phyloP scores from a whole-genome alignment of 2,797 vertebrate species.

The Clarias laeviceps region DNA sequence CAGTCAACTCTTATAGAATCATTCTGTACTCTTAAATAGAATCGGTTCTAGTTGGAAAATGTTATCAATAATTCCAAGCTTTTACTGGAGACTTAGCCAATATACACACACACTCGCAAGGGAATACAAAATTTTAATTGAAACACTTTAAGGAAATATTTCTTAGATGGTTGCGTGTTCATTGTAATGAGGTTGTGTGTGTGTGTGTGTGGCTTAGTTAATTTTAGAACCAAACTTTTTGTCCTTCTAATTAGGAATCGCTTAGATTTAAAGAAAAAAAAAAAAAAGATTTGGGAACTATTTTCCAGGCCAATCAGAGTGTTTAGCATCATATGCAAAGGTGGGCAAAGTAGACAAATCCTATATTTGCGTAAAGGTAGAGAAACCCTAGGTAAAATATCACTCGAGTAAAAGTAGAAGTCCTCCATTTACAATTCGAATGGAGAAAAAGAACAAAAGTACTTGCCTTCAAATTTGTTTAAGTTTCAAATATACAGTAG shows the following conservation, averaged over 20 bases:
- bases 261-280: background rate
- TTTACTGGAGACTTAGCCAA: background rate
- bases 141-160: background rate
- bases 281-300: background rate
- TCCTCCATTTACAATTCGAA: no score
- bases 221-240: background rate
- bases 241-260: background rate
- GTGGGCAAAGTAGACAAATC: no score
- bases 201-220: background rate
- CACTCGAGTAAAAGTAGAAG: no score
- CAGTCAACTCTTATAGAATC: background rate
- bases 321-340: background rate
- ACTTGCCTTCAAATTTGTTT: no score
- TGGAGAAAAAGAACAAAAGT: no score
- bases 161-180: background rate
- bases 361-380: no score
- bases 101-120: no score
- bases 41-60: background rate
- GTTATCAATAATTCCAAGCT: background rate
- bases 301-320: background rate
- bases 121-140: background rate
- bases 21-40: background rate
- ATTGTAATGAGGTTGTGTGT: no score
- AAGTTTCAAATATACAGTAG: no score
- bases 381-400: no score